phyloP scores from a whole-genome alignment of 1,140 invertebrate species.

The Drosophila navojoa region DNA sequence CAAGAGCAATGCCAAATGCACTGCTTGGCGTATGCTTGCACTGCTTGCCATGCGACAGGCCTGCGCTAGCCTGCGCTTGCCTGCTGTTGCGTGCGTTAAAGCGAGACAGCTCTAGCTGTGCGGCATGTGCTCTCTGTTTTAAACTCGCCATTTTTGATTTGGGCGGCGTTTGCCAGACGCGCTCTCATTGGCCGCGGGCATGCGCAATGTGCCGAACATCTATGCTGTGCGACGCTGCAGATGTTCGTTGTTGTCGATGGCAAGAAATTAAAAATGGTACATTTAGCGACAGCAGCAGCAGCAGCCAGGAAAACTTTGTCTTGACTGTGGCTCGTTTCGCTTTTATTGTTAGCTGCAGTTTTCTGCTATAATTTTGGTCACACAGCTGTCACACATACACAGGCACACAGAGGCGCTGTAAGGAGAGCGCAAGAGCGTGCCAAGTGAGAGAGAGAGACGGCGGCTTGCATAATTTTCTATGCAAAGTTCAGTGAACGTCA shows the following conservation, averaged over 20 bases:
- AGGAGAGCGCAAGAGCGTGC: conserved; percentile 21
- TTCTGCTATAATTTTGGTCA: conserved; percentile 78
- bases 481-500: conserved; percentile 83
- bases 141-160: conserved; percentile 82
- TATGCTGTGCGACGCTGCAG: conserved; percentile 47
- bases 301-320: conserved; percentile 65
- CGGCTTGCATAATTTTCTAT: conserved; percentile 78
- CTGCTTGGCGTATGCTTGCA: conserved; percentile 22
- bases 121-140: conserved; percentile 53
- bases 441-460: conserved; percentile 32
- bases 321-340: conserved; percentile 55
- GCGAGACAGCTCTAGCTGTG: conserved; percentile 34
- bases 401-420: conserved; percentile 14
- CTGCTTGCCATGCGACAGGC: conserved; percentile 45
- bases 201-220: conserved; percentile 52
- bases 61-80: conserved; percentile 8
- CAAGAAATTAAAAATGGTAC: conserved; percentile 53
- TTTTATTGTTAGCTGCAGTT: conserved; percentile 71
- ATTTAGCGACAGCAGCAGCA: conserved; percentile 52
- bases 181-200: conserved; percentile 73
- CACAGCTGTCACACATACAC: conserved; percentile 74
- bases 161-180: conserved; percentile 69
- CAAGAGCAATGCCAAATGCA: conserved; percentile 1
- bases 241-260: conserved; percentile 73
- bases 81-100: conserved; percentile 31